phyloP scores from a whole-genome alignment of 2,888 invertebrate genomes.

The Lochmaea crataegi region DNA sequence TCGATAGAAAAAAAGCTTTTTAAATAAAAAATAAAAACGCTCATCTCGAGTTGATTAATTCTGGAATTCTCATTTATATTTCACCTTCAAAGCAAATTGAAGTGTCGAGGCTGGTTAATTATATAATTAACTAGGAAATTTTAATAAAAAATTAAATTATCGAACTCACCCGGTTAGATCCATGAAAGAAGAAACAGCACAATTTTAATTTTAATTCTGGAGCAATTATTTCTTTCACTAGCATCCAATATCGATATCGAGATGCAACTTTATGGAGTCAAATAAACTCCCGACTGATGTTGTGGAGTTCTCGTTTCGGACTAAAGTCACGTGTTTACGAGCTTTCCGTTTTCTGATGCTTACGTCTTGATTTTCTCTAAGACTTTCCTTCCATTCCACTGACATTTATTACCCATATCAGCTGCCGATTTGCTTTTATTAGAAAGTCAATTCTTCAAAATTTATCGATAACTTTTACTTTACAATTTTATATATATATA shows the following conservation, averaged over 20 bases:
- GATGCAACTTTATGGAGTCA: conserved; percentile 25
- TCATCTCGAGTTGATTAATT: background rate
- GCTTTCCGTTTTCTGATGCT: conserved; percentile 39
- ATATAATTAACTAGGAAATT: background rate
- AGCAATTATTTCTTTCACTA: conserved; percentile 10
- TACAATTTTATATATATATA: background rate
- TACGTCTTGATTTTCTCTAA: conserved; percentile 35
- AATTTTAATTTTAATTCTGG: background rate
- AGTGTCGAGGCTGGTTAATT: background rate
- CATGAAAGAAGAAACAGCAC: conserved; percentile 15
- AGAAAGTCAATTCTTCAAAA: conserved; percentile 28
- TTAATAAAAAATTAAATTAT: background rate
- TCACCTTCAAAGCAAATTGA: background rate
- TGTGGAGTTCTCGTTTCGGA: conserved; percentile 44
- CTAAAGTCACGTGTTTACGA: conserved; percentile 48
- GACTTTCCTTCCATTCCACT: conserved; percentile 23
- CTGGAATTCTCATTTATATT: background rate
- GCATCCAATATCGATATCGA: conserved; percentile 23
- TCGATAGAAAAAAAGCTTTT: too few relatives aligned
- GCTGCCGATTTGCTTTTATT: conserved; percentile 14
- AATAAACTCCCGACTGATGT: conserved; percentile 39
- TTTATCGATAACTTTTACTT: background rate
- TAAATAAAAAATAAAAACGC: too few relatives aligned
- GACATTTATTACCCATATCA: conserved; percentile 30
- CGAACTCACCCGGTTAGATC: conserved; percentile 12